phyloP scores from a whole-genome alignment of 2,797 vertebrate species.

The Bradypus variegatus region DNA sequence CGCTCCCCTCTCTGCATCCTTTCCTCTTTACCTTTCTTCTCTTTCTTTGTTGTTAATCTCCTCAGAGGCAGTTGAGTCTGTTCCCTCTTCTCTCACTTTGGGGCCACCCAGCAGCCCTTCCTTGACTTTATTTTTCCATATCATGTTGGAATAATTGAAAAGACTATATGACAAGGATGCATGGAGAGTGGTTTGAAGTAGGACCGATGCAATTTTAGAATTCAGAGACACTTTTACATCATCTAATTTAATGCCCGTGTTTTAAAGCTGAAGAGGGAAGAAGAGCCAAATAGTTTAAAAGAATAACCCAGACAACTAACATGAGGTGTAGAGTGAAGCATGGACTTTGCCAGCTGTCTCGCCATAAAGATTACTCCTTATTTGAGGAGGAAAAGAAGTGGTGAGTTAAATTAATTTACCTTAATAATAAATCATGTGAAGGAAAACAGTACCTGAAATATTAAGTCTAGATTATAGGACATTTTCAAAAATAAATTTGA shows the following conservation, averaged over 20 bases:
- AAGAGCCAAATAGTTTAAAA: not conserved
- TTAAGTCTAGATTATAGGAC: not conserved
- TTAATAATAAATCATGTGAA: not conserved
- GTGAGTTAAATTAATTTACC: not conserved
- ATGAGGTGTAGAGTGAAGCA: fast-evolving
- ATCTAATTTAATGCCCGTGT: not conserved
- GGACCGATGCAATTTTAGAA: not conserved
- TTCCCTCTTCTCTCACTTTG: not conserved
- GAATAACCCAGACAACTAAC: not conserved
- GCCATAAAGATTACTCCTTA: not conserved
- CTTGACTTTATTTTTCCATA: not conserved
- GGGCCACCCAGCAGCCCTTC: not conserved
- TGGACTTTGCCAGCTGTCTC: too few species aligned
- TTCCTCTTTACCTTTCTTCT: not conserved
- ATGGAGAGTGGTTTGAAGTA: not conserved
- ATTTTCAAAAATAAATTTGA: not conserved
- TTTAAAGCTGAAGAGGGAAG: fast-evolving
- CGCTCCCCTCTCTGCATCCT: fast-evolving
- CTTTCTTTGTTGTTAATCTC: not conserved
- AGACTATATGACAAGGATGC: too few species aligned
- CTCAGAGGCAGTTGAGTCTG: not conserved
- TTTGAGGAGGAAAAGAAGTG: not conserved
- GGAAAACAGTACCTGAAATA: not conserved
- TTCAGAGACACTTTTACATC: not conserved
- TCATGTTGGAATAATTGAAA: not conserved